These are phyloP conservation scores for Meiosimyza platycephala DNA, from an alignment of 2,888 invertebrate species.

Conservation along the genomic window DNA sequence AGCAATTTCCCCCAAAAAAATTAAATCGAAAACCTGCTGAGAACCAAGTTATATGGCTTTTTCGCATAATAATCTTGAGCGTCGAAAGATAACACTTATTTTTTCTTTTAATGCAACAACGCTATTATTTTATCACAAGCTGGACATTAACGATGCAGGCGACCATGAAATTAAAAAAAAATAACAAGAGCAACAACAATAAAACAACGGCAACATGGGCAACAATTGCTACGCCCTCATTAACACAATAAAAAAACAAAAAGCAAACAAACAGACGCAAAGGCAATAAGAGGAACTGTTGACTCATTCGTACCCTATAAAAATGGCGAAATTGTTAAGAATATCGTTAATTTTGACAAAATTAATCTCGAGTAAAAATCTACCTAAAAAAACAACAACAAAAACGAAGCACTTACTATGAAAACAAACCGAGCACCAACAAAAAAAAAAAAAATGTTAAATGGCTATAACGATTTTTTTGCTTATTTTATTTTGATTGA, in stretches of 20 bases:
- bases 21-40: no score
- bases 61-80: no score
- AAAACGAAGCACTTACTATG: constrained; percentile 4
- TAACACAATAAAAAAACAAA: constrained; percentile 1
- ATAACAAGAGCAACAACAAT: not conserved
- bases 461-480: no score
- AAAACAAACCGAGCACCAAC: no score
- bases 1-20: no score
- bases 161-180: constrained; percentile 11
- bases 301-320: no score
- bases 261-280: not conserved
- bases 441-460: no score
- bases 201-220: not conserved
- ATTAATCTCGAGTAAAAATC: not conserved
- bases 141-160: constrained; percentile 17
- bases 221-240: constrained; percentile 11
- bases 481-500: constrained; percentile 19
- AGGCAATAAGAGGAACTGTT: no score
- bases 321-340: not conserved
- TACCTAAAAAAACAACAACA: not conserved
- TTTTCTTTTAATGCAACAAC: constrained; percentile 19
- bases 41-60: no score
- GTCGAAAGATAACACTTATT: not conserved
- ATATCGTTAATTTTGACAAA: constrained; percentile 12
- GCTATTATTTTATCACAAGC: constrained; percentile 12